phyloP scores from a whole-genome alignment of 2,888 invertebrate species.

The Agrochola lychnidis region DNA sequence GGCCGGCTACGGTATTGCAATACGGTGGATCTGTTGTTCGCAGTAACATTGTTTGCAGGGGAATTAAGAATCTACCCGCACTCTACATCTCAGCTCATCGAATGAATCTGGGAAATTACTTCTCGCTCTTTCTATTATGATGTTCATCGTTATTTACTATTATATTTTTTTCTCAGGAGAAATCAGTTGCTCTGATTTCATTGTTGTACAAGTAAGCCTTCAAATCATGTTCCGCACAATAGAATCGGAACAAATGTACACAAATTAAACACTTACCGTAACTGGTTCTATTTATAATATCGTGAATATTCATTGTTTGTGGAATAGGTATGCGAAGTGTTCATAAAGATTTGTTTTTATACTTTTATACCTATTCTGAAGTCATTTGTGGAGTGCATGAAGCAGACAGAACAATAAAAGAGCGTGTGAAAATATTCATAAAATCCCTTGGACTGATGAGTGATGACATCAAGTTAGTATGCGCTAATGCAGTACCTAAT shows the following conservation, averaged over 20 bases:
- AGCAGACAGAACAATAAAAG: slow-evolving; percentile 47
- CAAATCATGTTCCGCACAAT: slow-evolving; percentile 53
- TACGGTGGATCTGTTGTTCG: slow-evolving; percentile 67
- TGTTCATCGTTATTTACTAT: slow-evolving; percentile 74
- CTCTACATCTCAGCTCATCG: slow-evolving; percentile 82
- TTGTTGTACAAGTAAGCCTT: slow-evolving; percentile 69
- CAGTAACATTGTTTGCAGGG: slow-evolving; percentile 77
- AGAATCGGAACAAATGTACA: slow-evolving; percentile 43
- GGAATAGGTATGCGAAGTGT: slow-evolving; percentile 41
- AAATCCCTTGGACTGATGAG: slow-evolving; percentile 36
- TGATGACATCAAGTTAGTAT: slow-evolving; percentile 30
- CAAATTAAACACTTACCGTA: slow-evolving; percentile 52
- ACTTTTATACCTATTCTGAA: slow-evolving; percentile 6
- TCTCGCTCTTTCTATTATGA: slow-evolving; percentile 81
- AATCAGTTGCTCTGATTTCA: slow-evolving; percentile 79
- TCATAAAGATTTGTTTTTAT: slow-evolving; percentile 23
- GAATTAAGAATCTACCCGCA: slow-evolving; percentile 81
- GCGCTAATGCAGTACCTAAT: slow-evolving; percentile 9
- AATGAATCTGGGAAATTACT: slow-evolving; percentile 85
- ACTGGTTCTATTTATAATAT: slow-evolving; percentile 51
- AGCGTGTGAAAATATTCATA: slow-evolving; percentile 54
- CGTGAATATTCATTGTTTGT: slow-evolving; percentile 55
- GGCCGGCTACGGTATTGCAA: slow-evolving; percentile 78
- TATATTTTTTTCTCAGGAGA: slow-evolving; percentile 80
- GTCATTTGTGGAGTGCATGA: slow-evolving; percentile 20